These are phyloP conservation scores for Chaetoderma sp. DNA, from an alignment of 2,888 invertebrate species.

Conservation along the genomic window DNA sequence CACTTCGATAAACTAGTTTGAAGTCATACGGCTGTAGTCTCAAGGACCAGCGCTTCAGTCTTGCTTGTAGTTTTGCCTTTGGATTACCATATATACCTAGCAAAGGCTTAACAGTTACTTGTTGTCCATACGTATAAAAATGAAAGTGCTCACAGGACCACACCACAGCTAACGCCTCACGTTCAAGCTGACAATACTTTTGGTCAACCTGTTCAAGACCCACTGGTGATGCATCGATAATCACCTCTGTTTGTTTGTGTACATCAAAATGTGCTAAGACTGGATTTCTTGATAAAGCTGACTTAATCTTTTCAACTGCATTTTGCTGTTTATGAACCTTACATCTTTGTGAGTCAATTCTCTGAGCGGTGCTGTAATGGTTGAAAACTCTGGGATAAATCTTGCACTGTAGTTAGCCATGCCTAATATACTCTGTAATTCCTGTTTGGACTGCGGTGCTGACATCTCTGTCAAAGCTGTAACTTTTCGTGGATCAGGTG, in stretches of 20 bases:
- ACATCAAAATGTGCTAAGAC: not conserved
- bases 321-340: not conserved
- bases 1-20: not conserved
- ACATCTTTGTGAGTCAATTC: not conserved
- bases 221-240: not conserved
- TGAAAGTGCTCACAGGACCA: not conserved
- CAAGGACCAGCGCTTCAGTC: not conserved
- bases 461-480: not conserved
- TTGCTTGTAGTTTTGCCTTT: not conserved
- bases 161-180: not conserved
- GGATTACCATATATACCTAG: not conserved
- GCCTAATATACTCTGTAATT: not conserved
- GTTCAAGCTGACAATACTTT: not conserved
- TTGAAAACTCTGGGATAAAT: not conserved
- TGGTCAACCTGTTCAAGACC: not conserved
- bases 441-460: not conserved
- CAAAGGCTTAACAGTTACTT: not conserved
- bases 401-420: not conserved
- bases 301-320: not conserved
- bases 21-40: not conserved
- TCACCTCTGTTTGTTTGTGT: not conserved
- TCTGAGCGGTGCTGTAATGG: not conserved
- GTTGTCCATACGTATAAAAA: not conserved
- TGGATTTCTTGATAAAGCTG: not conserved
- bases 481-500: conserved; percentile 20